Conservation (phyloP, 2,797 vertebrate genomes). For the Melanogrammus aeglefinus region DNA sequence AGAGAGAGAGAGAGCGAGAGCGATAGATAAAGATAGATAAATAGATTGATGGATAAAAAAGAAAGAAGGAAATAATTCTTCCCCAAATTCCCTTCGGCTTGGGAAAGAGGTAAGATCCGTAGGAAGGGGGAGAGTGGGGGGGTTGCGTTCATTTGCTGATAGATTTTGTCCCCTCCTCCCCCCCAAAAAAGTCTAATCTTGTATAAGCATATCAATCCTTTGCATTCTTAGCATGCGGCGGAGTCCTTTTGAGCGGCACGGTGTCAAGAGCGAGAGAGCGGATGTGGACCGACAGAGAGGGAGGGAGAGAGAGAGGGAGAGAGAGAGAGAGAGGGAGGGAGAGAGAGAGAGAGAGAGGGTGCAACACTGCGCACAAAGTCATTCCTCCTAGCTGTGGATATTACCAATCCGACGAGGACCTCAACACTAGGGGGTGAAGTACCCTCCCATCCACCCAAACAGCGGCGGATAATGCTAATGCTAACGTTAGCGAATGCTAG, state of each 20-base stretch:
- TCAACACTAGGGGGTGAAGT: not conserved
- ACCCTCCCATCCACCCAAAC: too few relatives aligned
- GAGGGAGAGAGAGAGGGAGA: not conserved
- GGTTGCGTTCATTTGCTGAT: not conserved
- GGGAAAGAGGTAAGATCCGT: not conserved
- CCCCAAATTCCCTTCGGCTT: not conserved
- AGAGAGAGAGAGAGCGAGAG: not conserved
- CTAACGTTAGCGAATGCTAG: not conserved
- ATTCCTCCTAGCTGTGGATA: conserved; percentile 1
- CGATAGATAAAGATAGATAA: not conserved
- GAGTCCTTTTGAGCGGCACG: not conserved
- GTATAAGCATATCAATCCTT: not conserved
- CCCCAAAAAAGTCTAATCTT: not conserved
- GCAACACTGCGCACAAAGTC: not conserved
- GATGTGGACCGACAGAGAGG: not conserved
- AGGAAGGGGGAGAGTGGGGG: not conserved
- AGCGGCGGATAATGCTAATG: not conserved
- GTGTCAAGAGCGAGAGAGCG: not conserved
- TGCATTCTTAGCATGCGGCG: not conserved
- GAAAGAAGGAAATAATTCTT: not conserved
- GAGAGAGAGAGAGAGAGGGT: conserved; percentile 2
- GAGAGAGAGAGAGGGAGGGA: not conserved
- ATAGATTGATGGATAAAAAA: not conserved
- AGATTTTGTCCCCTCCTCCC: not conserved
- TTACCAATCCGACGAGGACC: not conserved